Evolutionary conservation across 2,113 vertebrate genomes (phyloP).

Genomic region (Scopus umbretta): DNA sequence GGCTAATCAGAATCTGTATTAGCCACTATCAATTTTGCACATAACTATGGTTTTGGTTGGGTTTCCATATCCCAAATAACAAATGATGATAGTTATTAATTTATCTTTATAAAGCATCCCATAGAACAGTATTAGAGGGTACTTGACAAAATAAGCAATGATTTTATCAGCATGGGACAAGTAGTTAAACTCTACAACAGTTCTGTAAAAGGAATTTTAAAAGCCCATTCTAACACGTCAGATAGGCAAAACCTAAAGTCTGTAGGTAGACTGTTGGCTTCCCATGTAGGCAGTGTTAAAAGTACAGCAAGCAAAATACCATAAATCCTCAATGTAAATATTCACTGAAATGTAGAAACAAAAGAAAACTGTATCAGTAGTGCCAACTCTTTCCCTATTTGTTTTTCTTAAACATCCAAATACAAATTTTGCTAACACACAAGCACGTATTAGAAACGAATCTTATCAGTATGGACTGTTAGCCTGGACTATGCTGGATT

Average conservation of each 20-base stretch:
- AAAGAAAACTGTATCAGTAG: not conserved
- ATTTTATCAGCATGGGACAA: not conserved
- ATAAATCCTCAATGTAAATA: not conserved
- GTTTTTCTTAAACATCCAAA: not conserved
- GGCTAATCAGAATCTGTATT: not conserved
- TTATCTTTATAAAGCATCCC: not conserved
- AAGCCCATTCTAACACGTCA: not conserved
- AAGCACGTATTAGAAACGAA: not conserved
- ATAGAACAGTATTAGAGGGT: not conserved
- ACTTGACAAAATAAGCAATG: not conserved
- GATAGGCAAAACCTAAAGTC: not conserved
- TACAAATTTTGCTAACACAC: not conserved
- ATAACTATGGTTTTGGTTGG: not conserved
- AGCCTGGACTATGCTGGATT: not conserved
- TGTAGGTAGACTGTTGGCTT: not conserved
- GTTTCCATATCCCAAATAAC: not conserved
- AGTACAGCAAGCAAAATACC: not conserved
- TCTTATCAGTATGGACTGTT: not conserved
- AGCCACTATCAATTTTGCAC: not conserved
- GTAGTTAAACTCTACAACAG: not conserved
- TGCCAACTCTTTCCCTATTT: not conserved
- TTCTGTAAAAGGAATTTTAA: not conserved
- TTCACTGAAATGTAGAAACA: not conserved
- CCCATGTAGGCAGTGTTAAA: not conserved
- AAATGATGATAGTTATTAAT: not conserved